Conservation (phyloP, 64 coral and sea anemone genomes). For the Porites lutea region DNA sequence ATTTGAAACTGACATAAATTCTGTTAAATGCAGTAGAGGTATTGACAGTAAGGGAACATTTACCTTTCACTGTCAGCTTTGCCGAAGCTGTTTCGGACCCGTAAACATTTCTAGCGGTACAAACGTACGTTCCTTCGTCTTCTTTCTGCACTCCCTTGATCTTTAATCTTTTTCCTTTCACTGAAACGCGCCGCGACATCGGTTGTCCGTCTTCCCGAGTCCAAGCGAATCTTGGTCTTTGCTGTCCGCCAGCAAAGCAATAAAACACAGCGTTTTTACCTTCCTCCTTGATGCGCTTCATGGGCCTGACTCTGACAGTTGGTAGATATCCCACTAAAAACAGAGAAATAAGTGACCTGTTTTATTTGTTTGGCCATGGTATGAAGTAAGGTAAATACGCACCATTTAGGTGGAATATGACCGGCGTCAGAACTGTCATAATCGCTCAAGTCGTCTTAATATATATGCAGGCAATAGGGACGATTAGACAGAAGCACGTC, state of each 20-base stretch:
- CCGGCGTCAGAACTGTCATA: too few species aligned
- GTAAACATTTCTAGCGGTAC: conserved; percentile 87
- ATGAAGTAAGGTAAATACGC: too few species aligned
- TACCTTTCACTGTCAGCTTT: conserved; percentile 42
- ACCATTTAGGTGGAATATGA: too few species aligned
- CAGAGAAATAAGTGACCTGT: not conserved
- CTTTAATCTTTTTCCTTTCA: conserved; percentile 15
- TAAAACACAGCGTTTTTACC: conserved; percentile 73
- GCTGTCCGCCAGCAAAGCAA: conserved; percentile 71
- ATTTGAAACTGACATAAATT: not conserved
- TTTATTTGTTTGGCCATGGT: too few species aligned
- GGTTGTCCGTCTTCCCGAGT: conserved; percentile 65
- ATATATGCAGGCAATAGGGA: too few species aligned
- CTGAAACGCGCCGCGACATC: conserved; percentile 62
- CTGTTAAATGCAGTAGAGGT: not conserved
- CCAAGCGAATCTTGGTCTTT: conserved; percentile 76
- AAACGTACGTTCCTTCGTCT: conserved; percentile 84
- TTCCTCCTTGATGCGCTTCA: conserved; percentile 73
- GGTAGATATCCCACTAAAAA: conserved; percentile 84
- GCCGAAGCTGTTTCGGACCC: conserved; percentile 60
- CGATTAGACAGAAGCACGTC: too few species aligned
- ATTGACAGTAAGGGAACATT: not conserved
- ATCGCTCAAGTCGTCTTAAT: too few species aligned
- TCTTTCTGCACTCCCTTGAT: conserved; percentile 59
- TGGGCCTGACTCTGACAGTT: conserved; percentile 81